Evolutionary conservation across 2,888 invertebrate species (phyloP).

Genomic region (Drosophila nr. perissopoda): DNA sequence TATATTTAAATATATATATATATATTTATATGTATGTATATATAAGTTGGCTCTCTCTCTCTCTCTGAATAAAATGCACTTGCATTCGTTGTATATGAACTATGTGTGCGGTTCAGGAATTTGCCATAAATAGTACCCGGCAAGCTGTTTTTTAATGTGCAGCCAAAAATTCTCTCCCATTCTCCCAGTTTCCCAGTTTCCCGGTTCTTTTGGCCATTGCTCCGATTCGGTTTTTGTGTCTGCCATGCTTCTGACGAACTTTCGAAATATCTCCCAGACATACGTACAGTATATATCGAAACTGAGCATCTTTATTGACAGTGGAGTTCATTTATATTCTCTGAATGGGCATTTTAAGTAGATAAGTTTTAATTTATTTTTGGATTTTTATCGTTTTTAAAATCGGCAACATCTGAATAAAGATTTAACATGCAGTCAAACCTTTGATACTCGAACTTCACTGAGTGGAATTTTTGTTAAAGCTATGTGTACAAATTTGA

Average conservation of each 20-base stretch:
- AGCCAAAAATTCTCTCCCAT: conserved; percentile 5
- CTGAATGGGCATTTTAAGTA: conserved; percentile 26
- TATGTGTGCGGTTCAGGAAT: conserved; percentile 67
- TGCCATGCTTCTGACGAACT: conserved; percentile 9
- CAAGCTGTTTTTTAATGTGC: conserved; percentile 54
- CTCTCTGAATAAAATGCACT: conserved; percentile 47
- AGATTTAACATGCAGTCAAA: not conserved
- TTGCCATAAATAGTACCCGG: conserved; percentile 72
- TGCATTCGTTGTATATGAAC: conserved; percentile 54
- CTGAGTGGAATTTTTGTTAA: not conserved
- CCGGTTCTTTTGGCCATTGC: conserved; percentile 36
- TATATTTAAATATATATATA: conserved; percentile 30
- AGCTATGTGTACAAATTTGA: not conserved
- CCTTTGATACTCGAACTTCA: not conserved
- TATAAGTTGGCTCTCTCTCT: not conserved
- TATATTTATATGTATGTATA: not conserved
- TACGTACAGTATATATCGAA: not conserved
- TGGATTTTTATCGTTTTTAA: not conserved
- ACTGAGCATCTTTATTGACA: conserved; percentile 25
- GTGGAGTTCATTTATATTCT: conserved; percentile 25
- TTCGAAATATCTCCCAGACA: conserved; percentile 30
- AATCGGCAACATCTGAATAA: not conserved
- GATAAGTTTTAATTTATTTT: conserved; percentile 8
- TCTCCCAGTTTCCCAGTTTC: conserved; percentile 7
- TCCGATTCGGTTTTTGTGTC: conserved; percentile 10